Conservation (phyloP, 1,140 invertebrate genomes). For the Formica selysi region DNA sequence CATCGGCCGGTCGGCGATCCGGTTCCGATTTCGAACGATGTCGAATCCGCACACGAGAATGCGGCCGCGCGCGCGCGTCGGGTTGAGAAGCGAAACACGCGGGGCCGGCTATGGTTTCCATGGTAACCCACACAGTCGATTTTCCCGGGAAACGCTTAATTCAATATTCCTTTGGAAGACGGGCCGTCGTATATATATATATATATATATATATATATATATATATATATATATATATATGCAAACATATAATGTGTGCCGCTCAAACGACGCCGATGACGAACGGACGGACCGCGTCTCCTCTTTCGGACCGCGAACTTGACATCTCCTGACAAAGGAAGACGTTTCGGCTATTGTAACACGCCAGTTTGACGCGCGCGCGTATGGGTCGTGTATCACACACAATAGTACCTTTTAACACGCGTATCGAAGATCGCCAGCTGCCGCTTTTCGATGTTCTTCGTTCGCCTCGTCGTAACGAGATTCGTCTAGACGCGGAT, state of each 20-base stretch:
- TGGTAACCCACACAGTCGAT: slow-evolving; percentile 67
- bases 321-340: slow-evolving; percentile 34
- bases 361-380: background rate
- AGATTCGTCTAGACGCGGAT: slow-evolving; percentile 48
- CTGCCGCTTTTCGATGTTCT: background rate
- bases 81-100: slow-evolving; percentile 58
- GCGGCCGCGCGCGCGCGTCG: slow-evolving; percentile 30
- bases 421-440: slow-evolving; percentile 8
- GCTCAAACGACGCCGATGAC: slow-evolving; percentile 16
- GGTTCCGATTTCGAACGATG: slow-evolving; percentile 46
- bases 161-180: slow-evolving; percentile 67
- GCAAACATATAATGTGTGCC: slow-evolving; percentile 52
- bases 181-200: slow-evolving; percentile 13
- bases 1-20: slow-evolving; percentile 33
- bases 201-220: slow-evolving; percentile 11
- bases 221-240: slow-evolving; percentile 25
- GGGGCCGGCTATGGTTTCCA: slow-evolving; percentile 63
- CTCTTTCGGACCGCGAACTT: background rate
- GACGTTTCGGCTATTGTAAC: background rate
- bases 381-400: background rate
- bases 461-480: slow-evolving; percentile 19
- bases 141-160: slow-evolving; percentile 69
- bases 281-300: background rate
- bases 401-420: background rate
- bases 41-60: slow-evolving; percentile 48